A percentile compares a stretch with the other conserved stretches of the same genome.
phyloP scores from a whole-genome alignment of 2,797 vertebrate species.

The Ctenopoma multispine region DNA sequence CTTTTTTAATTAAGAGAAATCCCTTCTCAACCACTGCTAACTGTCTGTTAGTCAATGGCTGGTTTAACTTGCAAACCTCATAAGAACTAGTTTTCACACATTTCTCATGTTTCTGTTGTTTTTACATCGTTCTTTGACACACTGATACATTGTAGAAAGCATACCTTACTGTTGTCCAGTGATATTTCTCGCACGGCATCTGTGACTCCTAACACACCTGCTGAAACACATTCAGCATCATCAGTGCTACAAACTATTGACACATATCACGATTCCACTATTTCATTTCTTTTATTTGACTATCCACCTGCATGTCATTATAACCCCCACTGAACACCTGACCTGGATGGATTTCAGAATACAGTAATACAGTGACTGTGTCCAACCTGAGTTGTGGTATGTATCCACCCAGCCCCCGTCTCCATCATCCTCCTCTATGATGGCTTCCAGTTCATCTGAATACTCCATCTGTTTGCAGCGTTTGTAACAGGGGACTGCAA shows the following conservation, averaged over 20 bases:
- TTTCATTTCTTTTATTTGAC: not conserved
- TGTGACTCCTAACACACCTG: constrained; percentile 88
- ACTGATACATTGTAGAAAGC: not conserved
- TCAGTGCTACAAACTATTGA: not conserved
- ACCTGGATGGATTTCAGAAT: too few relatives aligned
- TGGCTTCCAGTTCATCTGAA: constrained; percentile 96
- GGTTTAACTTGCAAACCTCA: too few relatives aligned
- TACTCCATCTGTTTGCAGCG: constrained; percentile 99
- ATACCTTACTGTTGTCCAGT: constrained; percentile 95
- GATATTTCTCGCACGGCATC: constrained; percentile 94
- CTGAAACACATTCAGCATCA: constrained; percentile 3
- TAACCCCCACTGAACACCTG: too few relatives aligned
- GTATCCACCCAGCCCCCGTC: constrained; percentile 99
- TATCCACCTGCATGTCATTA: too few relatives aligned
- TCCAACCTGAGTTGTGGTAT: constrained; percentile 94
- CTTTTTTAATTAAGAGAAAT: too few relatives aligned
- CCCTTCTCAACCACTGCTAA: too few relatives aligned
- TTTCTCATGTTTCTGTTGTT: too few relatives aligned
- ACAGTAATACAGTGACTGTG: not conserved
- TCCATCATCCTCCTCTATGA: constrained; percentile 99
- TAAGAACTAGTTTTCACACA: too few relatives aligned
- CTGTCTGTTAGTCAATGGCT: too few relatives aligned
- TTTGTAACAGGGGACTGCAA: constrained; percentile 95
- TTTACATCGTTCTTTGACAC: too few relatives aligned
- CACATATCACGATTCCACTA: not conserved